Evolutionary conservation across 2,113 vertebrate genomes (phyloP), one percentile per base, ranked within the genome.

Genomic region (Petroica traversi): DNA sequence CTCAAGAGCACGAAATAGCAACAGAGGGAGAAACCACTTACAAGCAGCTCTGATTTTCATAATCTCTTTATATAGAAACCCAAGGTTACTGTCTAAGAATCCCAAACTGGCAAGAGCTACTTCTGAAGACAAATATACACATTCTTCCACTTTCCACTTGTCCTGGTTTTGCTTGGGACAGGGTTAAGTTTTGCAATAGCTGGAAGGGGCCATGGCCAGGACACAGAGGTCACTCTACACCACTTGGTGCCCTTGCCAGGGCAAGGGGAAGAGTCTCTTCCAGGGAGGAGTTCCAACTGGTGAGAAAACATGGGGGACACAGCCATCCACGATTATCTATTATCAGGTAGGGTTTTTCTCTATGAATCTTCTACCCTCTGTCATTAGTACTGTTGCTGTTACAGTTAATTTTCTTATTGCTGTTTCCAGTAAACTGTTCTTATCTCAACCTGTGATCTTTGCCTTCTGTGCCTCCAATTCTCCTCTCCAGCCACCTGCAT

Each of bases 271-370:
- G n/a, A 57, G 36, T 61, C 36, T 61, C 19, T 20, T 43, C 6
- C 36, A 43, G 19, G 45, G 66, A 61, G 46, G 12, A 51, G 20
- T 14, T 52, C 38, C 17, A 36, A 7, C 10, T 52, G 33, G 5
- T 36, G 67, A 52, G 46, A 71, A 61, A 52, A 43, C 17, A 13
- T 6, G 26, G 25, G 8, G 10, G 55, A 43, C 17, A 52, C 15
- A 71, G 55, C 17, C 33, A 62, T 52, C 26, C 46, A 31, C 17
- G 52, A 40, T 40, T 40, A 22, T 22, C 40, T 48, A 25, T 17
- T 36, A 52, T 31, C 0, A 1, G 16, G 16, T 43, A 31, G 9
- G 3, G 0, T 11, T 51, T 61, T 43, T 11, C 33, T 43, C 10
- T 11, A 52, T 52, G 26, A 58, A 58, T 28, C 26, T 80, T 67